phyloP scores from a whole-genome alignment of 2,888 invertebrate species.

The Kryphioiulus occultus region DNA sequence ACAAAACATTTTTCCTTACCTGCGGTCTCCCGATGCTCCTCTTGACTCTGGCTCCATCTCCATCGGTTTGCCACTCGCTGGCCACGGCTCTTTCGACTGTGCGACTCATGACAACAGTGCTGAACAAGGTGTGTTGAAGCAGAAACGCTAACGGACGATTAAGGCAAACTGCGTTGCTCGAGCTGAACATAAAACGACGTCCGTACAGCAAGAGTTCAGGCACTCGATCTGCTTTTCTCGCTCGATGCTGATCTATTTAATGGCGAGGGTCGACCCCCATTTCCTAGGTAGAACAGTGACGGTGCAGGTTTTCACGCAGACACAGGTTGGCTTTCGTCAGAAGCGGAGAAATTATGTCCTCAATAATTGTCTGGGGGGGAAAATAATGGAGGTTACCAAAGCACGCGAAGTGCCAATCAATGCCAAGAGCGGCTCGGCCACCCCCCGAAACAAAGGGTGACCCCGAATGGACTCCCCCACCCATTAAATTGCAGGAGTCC shows the following conservation, averaged over 20 bases:
- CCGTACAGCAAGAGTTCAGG: background rate
- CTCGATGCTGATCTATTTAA: background rate
- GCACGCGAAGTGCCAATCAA: background rate
- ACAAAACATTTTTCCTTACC: conserved; percentile 44
- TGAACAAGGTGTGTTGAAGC: background rate
- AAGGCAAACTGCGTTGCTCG: background rate
- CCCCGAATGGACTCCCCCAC: background rate
- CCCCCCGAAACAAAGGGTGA: background rate
- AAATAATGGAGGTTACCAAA: background rate
- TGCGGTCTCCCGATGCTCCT: conserved; percentile 45
- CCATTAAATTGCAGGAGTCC: background rate
- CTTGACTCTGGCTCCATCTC: conserved; percentile 46
- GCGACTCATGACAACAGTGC: conserved; percentile 43
- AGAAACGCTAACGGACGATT: background rate
- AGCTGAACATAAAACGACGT: background rate
- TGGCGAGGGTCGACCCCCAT: background rate
- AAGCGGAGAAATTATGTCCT: background rate
- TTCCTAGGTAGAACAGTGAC: background rate
- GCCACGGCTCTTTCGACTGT: conserved; percentile 22
- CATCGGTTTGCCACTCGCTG: conserved; percentile 47
- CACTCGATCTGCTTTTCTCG: background rate
- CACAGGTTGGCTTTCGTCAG: too few relatives aligned
- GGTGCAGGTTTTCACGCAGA: background rate
- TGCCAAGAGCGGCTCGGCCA: background rate
- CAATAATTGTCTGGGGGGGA: background rate